Conservation (phyloP, 2,797 vertebrate species). For the Hydrolagus colliei region DNA sequence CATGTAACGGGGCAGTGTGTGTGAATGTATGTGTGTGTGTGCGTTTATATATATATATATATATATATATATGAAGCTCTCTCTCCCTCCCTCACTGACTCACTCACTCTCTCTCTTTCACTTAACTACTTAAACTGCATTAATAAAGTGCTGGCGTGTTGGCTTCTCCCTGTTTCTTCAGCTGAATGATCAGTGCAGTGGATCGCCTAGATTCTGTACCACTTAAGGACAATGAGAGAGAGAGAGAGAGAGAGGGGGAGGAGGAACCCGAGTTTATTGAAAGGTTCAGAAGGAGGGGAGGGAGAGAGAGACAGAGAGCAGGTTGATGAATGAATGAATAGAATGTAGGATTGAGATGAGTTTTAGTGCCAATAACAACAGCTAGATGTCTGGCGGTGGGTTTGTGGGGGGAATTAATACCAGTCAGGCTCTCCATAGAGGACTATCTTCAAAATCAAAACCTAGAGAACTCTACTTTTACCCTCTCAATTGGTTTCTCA, state of each 20-base stretch:
- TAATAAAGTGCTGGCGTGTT: slow-evolving; percentile 21
- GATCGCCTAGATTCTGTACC: slow-evolving; percentile 3
- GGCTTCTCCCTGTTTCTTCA: not conserved
- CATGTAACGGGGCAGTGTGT: slow-evolving; percentile 53
- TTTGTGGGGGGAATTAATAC: too few relatives aligned
- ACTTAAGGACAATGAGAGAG: not conserved
- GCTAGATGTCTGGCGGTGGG: not conserved
- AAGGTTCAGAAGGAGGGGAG: not conserved
- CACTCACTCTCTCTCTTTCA: slow-evolving; percentile 41
- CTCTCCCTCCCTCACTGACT: slow-evolving; percentile 28
- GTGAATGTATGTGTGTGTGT: slow-evolving; percentile 7
- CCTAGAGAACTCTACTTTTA: too few relatives aligned
- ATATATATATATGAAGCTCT: slow-evolving; percentile 31
- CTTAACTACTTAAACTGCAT: slow-evolving; percentile 25
- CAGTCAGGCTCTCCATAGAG: too few relatives aligned
- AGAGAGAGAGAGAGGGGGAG: not conserved
- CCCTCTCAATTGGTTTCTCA: too few relatives aligned
- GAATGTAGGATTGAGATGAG: not conserved
- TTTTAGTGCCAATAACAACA: not conserved
- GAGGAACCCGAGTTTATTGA: not conserved
- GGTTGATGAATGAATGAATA: not conserved
- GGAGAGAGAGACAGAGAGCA: too few relatives aligned
- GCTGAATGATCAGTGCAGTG: not conserved
- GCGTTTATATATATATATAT: slow-evolving; percentile 29
- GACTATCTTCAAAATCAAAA: too few relatives aligned